A percentile compares a stretch with the other conserved stretches of the same genome.
Evolutionary conservation across 1,140 invertebrate species (phyloP).

Genomic region (Oryzaephilus surinamensis): DNA sequence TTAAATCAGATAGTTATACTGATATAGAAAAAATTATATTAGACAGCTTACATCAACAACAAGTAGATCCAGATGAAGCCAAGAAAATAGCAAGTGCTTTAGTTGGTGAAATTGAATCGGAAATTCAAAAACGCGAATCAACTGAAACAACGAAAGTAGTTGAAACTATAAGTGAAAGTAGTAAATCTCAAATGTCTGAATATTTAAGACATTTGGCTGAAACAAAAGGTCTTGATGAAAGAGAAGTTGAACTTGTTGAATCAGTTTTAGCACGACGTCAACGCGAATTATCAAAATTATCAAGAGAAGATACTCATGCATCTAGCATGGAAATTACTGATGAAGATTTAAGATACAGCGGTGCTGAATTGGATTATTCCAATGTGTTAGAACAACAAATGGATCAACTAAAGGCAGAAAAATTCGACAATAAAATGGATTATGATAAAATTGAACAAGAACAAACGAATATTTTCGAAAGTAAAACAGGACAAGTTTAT

Average conservation of each 20-base stretch:
- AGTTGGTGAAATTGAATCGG: slow-evolving; percentile 43
- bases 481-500: no score
- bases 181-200: slow-evolving; percentile 33
- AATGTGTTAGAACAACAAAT: slow-evolving; percentile 42
- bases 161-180: neutral
- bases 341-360: slow-evolving; percentile 53
- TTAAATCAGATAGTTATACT: slow-evolving; percentile 30
- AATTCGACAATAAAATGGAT: slow-evolving; percentile 59
- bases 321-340: slow-evolving; percentile 57
- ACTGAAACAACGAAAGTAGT: slow-evolving; percentile 3
- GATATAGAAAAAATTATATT: slow-evolving; percentile 34
- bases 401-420: slow-evolving; percentile 37
- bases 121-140: slow-evolving; percentile 35
- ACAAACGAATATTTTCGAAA: neutral
- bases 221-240: slow-evolving; percentile 37
- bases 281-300: slow-evolving; percentile 36
- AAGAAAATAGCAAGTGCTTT: slow-evolving; percentile 40
- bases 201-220: slow-evolving; percentile 39
- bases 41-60: slow-evolving; percentile 36
- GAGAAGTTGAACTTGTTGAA: slow-evolving; percentile 38
- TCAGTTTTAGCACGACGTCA: slow-evolving; percentile 40
- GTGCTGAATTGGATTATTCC: slow-evolving; percentile 53
- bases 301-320: slow-evolving; percentile 44
- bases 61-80: slow-evolving; percentile 44
- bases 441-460: no score